These are phyloP conservation scores for Alloplasta piceator DNA, from an alignment of 2,888 invertebrate species.

Conservation along the genomic window DNA sequence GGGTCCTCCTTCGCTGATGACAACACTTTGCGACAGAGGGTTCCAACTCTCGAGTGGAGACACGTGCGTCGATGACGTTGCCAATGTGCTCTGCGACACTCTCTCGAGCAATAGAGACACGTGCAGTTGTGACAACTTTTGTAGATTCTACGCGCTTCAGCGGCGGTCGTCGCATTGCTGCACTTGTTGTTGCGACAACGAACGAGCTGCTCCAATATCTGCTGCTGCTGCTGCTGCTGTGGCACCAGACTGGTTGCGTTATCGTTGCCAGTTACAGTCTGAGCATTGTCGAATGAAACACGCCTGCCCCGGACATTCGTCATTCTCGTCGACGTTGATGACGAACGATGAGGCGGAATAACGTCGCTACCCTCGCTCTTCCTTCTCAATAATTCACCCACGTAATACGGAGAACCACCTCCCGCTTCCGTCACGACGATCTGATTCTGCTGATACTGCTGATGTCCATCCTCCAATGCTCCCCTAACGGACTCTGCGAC, in stretches of 20 bases:
- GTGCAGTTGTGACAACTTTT: slow-evolving; percentile 98
- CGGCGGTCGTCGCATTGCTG: slow-evolving; percentile 88
- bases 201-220: slow-evolving; percentile 84
- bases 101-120: slow-evolving; percentile 96
- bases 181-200: slow-evolving; percentile 93
- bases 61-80: slow-evolving; percentile 96
- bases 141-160: slow-evolving; percentile 92
- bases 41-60: slow-evolving; percentile 94
- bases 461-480: slow-evolving; percentile 56
- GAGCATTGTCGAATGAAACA: slow-evolving; percentile 85
- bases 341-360: slow-evolving; percentile 71
- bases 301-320: slow-evolving; percentile 79
- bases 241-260: slow-evolving; percentile 7
- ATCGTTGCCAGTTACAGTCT: slow-evolving; percentile 63
- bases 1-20: slow-evolving; percentile 92
- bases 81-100: slow-evolving; percentile 96
- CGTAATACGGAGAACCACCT: slow-evolving; percentile 73
- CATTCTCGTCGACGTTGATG: slow-evolving; percentile 49
- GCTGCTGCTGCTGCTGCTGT: too few relatives aligned
- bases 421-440: slow-evolving; percentile 65
- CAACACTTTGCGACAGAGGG: slow-evolving; percentile 93
- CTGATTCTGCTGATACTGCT: neutral
- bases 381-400: slow-evolving; percentile 84
- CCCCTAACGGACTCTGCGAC: slow-evolving; percentile 81
- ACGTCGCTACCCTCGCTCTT: slow-evolving; percentile 88